These are phyloP conservation scores for Stenchaetothrips biformis DNA, from an alignment of 2,888 invertebrate genomes.

Conservation along the genomic window DNA sequence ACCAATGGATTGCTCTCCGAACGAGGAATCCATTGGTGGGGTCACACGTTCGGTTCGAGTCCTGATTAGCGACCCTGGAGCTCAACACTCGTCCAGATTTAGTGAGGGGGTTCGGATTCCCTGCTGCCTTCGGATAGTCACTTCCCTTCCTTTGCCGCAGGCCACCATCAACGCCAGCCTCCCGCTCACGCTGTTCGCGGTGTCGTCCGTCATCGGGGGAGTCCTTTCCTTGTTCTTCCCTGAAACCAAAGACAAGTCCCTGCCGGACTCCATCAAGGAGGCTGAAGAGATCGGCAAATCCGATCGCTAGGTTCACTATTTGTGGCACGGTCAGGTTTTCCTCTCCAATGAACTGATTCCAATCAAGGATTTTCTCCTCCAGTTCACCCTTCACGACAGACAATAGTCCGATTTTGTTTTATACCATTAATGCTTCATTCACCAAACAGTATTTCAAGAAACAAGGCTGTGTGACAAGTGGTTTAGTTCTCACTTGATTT, in stretches of 20 bases:
- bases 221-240: conserved; percentile 61
- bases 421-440: neutral
- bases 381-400: neutral
- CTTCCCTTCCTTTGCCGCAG: neutral
- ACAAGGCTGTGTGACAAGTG: conserved; percentile 19
- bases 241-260: conserved; percentile 61
- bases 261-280: conserved; percentile 63
- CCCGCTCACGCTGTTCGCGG: conserved; percentile 61
- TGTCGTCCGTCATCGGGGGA: conserved; percentile 57
- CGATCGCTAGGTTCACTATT: neutral
- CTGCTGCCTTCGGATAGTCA: neutral
- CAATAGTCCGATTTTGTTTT: neutral
- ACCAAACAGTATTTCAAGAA: neutral
- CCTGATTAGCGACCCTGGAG: too few relatives aligned
- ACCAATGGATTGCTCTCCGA: too few relatives aligned
- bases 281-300: conserved; percentile 53
- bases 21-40: too few relatives aligned
- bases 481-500: conserved; percentile 1
- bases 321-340: neutral
- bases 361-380: neutral
- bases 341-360: neutral
- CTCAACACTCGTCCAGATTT: too few relatives aligned
- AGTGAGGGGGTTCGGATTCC: too few relatives aligned
- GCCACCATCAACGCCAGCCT: conserved; percentile 30
- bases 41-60: too few relatives aligned